Base-by-base conservation (phyloP, 2,888 invertebrate genomes). In the Coenonympha glycerion region DNA sequence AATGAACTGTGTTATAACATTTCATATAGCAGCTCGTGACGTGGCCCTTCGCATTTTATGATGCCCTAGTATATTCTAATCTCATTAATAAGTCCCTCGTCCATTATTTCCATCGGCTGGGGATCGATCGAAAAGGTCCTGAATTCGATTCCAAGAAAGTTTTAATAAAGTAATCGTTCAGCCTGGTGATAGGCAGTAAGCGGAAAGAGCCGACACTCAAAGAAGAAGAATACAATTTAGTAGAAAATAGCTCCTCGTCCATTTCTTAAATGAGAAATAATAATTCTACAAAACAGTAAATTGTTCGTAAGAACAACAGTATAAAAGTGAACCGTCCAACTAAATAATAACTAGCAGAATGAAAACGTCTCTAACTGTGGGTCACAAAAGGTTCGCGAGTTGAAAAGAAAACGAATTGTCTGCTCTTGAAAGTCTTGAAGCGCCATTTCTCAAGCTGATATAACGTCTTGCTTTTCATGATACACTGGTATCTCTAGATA, bases 391-490 rank as follows among this genome's bases (percentile, higher is more conserved):
- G 22, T 39, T 39, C 8, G 24, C 39, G 24, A 39, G 22, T 37
- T 37, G 39, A 39, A 39, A 39, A 24, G 9, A 39, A 39, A 39
- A 39, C 13, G 15, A 24, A 39, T 24, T 39, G 15, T 39, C 39
- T 39, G 24, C 15, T 39, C 39, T 24, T 24, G 39, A 39, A 24
- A 15, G 9, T 39, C 39, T 24, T 24, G 39, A 39, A 15, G 15
- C 9, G 22, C 15, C 39, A 39, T 39, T 39, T 39, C 24, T 39
- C 39, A 39, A 15, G 15, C 24, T 15, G 22, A 24, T 39, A 39
- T 39, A 39, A 16, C 24, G 39, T 39, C 39, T 39, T n/a, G 39
- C 39, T 22, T 37, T 33, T 39, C 39, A 39, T 39, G 39, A 39
- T 24, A 8, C 22, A 13, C 11, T 39, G 8, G 24, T 39, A n/a